A percentile compares a stretch with the other conserved stretches of the same genome.
Conservation (phyloP, 2,888 invertebrate genomes). For the Leptothorax acervorum region DNA sequence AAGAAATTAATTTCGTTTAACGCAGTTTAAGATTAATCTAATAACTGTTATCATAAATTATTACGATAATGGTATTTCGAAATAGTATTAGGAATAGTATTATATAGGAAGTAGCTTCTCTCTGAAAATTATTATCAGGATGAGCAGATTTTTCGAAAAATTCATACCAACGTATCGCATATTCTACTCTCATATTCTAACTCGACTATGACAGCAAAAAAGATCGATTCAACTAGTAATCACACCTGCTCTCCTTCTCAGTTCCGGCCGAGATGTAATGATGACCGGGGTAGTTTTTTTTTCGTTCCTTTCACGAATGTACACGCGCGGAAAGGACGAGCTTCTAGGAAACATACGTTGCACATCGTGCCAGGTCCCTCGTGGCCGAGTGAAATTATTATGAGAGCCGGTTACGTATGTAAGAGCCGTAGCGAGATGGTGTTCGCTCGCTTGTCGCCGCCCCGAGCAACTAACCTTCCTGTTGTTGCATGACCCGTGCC, state of each 20-base stretch:
- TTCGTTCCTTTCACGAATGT: background rate
- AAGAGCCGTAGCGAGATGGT: conserved; percentile 78
- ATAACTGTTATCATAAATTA: background rate
- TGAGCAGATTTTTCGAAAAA: background rate
- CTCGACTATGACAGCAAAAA: conserved; percentile 2
- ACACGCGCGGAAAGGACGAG: conserved; percentile 52
- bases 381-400: conserved; percentile 80
- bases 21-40: background rate
- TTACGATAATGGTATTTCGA: background rate
- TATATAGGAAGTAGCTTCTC: background rate
- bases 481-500: conserved; percentile 83
- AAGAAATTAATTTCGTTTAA: background rate
- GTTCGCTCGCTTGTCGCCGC: conserved; percentile 83
- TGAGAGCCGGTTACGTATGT: conserved; percentile 80
- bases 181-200: background rate
- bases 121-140: background rate
- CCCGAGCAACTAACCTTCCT: conserved; percentile 84
- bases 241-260: conserved; percentile 40
- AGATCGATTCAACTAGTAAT: conserved; percentile 18
- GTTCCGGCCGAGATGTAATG: conserved; percentile 43
- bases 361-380: conserved; percentile 63
- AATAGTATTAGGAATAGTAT: too few relatives aligned
- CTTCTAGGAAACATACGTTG: conserved; percentile 76
- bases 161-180: background rate
- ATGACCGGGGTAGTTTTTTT: conserved; percentile 39